A percentile compares a stretch with the other conserved stretches of the same genome.
Conservation (phyloP, 1,140 invertebrate species). For the Coptotermes formosanus region DNA sequence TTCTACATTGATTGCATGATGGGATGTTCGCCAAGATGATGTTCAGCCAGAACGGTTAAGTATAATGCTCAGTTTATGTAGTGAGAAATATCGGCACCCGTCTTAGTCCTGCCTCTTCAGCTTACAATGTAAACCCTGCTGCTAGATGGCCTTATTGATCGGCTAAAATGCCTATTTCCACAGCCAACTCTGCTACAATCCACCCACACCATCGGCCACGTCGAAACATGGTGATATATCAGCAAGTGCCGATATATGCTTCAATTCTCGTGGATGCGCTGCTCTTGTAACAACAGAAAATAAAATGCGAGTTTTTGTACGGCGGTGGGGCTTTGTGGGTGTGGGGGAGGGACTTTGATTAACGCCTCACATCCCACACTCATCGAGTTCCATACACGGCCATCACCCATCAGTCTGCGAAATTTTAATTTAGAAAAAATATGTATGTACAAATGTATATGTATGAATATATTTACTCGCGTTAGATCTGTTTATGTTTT, state of each 20-base stretch:
- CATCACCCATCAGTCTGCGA: background rate
- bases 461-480: no score
- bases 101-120: background rate
- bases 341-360: background rate
- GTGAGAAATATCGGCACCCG: background rate
- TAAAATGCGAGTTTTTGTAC: constrained; percentile 7
- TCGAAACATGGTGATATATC: background rate
- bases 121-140: background rate
- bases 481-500: no score
- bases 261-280: background rate
- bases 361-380: background rate
- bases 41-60: background rate
- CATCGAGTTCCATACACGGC: background rate
- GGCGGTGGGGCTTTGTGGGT: background rate
- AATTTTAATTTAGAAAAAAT: background rate
- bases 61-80: background rate
- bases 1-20: background rate
- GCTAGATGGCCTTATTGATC: background rate
- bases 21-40: background rate
- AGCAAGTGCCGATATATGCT: background rate
- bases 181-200: background rate
- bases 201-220: background rate
- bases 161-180: background rate
- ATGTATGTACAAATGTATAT: no score
- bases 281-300: background rate